Evolutionary conservation across 2,797 vertebrate species (phyloP).

Genomic region (Xiphorhynchus erythropygius): DNA sequence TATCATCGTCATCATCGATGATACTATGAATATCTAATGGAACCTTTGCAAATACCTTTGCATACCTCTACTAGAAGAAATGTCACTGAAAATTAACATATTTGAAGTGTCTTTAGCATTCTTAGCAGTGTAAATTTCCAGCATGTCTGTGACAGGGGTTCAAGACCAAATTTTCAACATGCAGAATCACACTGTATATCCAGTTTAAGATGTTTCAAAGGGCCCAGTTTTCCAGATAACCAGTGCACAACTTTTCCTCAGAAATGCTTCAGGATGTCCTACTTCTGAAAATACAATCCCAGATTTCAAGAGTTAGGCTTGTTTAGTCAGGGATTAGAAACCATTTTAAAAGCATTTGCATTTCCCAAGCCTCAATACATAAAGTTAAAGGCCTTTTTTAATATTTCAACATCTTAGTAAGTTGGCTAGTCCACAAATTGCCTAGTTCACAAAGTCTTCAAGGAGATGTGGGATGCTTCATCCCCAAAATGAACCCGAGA

Average conservation of each 20-base stretch:
- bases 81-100: neutral
- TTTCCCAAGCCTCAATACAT: neutral
- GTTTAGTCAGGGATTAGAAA: neutral
- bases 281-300: neutral
- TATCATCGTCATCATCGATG: neutral
- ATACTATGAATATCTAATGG: neutral
- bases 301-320: neutral
- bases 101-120: neutral
- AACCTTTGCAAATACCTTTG: neutral
- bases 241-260: neutral
- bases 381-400: neutral
- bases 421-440: neutral
- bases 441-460: neutral
- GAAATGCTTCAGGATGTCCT: neutral
- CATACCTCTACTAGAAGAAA: neutral
- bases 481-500: neutral
- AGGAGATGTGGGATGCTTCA: neutral
- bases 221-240: neutral
- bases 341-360: neutral
- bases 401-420: neutral
- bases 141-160: neutral
- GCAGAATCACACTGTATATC: neutral
- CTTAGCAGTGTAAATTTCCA: neutral
- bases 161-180: neutral
- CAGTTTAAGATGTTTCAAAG: neutral